These are phyloP conservation scores for Hylaeus volcanicus DNA, from an alignment of 1,140 invertebrate species.

Conservation along the genomic window DNA sequence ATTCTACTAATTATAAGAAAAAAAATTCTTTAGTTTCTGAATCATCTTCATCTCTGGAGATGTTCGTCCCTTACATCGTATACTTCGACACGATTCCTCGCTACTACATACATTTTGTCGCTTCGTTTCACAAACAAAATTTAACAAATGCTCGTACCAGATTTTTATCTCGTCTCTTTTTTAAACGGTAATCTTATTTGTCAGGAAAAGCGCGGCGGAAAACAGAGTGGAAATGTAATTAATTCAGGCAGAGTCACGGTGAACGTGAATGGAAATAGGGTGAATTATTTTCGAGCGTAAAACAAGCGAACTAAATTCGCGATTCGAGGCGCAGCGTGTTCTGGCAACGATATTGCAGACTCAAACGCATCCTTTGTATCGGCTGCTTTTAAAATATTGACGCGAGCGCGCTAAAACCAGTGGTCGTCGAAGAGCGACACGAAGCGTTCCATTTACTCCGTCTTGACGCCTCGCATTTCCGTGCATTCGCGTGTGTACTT, in stretches of 20 bases:
- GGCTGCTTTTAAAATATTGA: conserved; percentile 43
- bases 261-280: not conserved
- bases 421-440: not conserved
- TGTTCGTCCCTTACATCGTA: too few relatives aligned
- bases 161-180: too few relatives aligned
- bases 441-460: conserved; percentile 20
- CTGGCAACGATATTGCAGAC: not conserved
- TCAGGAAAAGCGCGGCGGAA: not conserved
- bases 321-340: conserved; percentile 7
- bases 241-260: not conserved
- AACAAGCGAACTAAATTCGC: not conserved
- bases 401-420: conserved; percentile 21
- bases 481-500: not conserved
- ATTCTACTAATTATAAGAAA: too few relatives aligned
- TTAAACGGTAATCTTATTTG: too few relatives aligned
- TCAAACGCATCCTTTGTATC: not conserved
- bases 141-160: too few relatives aligned
- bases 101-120: too few relatives aligned
- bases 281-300: conserved; percentile 19
- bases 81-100: too few relatives aligned
- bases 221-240: not conserved
- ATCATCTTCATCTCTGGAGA: too few relatives aligned
- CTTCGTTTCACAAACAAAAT: too few relatives aligned
- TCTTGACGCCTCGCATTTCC: conserved; percentile 32
- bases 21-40: too few relatives aligned